These are phyloP conservation scores for Ifrita kowaldi DNA, from an alignment of 2,113 vertebrate genomes.

Conservation along the genomic window DNA sequence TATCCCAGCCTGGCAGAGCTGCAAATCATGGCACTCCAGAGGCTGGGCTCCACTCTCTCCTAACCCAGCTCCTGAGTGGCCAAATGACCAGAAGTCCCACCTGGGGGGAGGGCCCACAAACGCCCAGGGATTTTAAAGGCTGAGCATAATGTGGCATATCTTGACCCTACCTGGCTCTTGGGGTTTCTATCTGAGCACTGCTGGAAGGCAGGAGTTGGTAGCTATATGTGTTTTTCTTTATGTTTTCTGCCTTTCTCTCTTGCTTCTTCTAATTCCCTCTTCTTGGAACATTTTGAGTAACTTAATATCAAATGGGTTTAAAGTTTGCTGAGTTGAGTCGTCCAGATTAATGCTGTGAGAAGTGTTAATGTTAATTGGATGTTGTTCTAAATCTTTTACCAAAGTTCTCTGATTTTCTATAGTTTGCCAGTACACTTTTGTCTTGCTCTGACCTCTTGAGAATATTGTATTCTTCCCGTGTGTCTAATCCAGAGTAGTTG, in stretches of 20 bases:
- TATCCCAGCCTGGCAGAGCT: neutral
- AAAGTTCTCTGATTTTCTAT: neutral
- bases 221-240: neutral
- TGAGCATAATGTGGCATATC: rapidly evolving
- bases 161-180: rapidly evolving
- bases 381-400: neutral
- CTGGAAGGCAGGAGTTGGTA: neutral
- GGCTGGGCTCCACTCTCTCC: neutral
- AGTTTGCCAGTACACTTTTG: neutral
- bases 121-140: neutral
- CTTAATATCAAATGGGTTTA: neutral
- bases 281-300: neutral
- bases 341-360: neutral
- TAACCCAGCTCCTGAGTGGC: neutral
- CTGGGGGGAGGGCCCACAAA: rapidly evolving
- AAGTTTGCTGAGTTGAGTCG: neutral
- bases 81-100: neutral
- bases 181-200: neutral
- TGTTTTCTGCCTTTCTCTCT: neutral
- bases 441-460: neutral
- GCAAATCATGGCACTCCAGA: too few relatives aligned
- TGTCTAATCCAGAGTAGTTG: neutral
- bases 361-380: neutral
- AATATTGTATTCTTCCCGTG: neutral
- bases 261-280: neutral